Evolutionary conservation across 2,888 invertebrate genomes (phyloP).

Genomic region (Eristalis pertinax): DNA sequence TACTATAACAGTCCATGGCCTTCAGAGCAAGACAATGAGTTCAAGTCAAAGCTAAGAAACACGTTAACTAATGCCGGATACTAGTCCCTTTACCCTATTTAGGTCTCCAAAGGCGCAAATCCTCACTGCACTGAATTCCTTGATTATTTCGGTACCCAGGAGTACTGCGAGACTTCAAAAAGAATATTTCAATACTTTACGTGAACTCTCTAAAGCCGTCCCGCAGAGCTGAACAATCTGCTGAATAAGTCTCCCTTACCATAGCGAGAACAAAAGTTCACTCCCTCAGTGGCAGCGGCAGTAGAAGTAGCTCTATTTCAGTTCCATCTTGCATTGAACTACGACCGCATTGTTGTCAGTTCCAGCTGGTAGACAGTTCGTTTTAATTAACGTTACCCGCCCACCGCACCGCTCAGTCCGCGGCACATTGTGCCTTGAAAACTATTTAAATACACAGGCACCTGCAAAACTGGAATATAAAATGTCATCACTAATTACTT

Average conservation of each 20-base stretch:
- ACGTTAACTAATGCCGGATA: too few relatives aligned
- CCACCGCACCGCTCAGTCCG: neutral
- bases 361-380: slow-evolving; percentile 18
- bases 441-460: slow-evolving; percentile 48
- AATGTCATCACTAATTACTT: slow-evolving; percentile 67
- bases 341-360: slow-evolving; percentile 3
- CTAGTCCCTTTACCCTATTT: too few relatives aligned
- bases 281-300: neutral
- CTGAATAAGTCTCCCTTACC: too few relatives aligned
- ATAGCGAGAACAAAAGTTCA: neutral
- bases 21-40: too few relatives aligned
- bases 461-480: slow-evolving; percentile 64
- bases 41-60: too few relatives aligned
- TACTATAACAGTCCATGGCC: too few relatives aligned
- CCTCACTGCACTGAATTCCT: too few relatives aligned
- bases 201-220: too few relatives aligned
- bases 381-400: slow-evolving; percentile 50
- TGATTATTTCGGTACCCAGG: too few relatives aligned
- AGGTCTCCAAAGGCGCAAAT: too few relatives aligned
- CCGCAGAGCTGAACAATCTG: neutral
- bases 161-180: too few relatives aligned
- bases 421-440: slow-evolving; percentile 2
- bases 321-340: neutral
- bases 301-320: neutral
- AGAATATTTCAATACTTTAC: too few relatives aligned